Evolutionary conservation across 2,797 vertebrate species (phyloP), one percentile per base, ranked within the genome.

Genomic region (Tinamus major): DNA sequence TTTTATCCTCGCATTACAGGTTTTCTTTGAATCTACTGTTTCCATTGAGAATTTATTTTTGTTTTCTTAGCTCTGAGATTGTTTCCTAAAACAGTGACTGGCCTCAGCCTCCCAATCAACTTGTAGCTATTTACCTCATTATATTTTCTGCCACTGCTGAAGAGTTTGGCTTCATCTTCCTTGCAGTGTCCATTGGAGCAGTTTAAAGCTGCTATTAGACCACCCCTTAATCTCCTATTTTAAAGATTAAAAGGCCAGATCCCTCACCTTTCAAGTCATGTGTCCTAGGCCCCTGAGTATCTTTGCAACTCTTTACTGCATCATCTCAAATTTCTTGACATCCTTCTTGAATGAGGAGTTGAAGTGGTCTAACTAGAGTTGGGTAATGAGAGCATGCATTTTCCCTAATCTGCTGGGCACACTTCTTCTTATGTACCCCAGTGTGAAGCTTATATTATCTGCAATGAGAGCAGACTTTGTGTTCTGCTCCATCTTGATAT

Each of bases 1-100:
- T 41, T 17, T 2, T 24, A 8, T 15, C 11, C 29, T 80, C 14
- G 17, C 23, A 0, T 19, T 24, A 1, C n/a, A 12, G 3, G 13
- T 84, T 81, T 94, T 35, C n/a, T 61, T 61, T 26, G 17, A 21
- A 2, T 3, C 31, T 86, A 10, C 35, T 33, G 0, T 21, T 81
- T 88, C 24, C 33, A 68, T 9, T n/a, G 14, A 62, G 24, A 92
- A 76, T 6, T 62, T 35, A 39, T 18, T 62, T 65, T 16, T 2
- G 7, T 35, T 89, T 76, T 48, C 51, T 63, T 56, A 82, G 11
- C 17, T 74, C 87, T 74, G 48, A 21, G 19, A 46, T 55, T 24
- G 7, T 39, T 44, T n/a, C 35, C 63, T 89, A 69, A 81, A 49
- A 12, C 26, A 21, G 49, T 2, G 4, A 10, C 17, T 80, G 49